Base-by-base conservation (phyloP, 2,113 vertebrate genomes). In the Eulemur macaco region DNA sequence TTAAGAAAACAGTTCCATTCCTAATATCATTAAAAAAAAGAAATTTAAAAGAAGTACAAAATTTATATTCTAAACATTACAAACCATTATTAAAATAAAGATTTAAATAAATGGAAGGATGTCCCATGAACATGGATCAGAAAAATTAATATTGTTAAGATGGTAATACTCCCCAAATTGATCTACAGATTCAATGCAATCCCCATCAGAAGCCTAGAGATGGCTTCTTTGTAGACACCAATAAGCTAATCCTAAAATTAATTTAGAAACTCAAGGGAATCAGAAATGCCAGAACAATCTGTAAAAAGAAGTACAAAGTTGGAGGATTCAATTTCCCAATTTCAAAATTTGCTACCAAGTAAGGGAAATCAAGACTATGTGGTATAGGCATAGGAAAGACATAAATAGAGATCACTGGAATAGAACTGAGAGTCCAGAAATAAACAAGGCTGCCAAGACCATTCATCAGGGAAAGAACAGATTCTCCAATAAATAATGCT, bases 91-190 rank as follows among this genome's bases (percentile, higher is more conserved):
- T 93, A 15, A 47, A 56, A 93, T 76, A 86, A 91, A 95, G 54
- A 78, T 66, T 21, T 74, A 84, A 94, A 63, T 45, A 86, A 95
- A 71, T 64, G 11, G 23, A 77, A 77, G 77, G 58, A 37, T 69
- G 87, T 18, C 34, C 3, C 23, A 84, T 64, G 37, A 71, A 71
- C 37, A 47, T 5, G 3, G n/a, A 47, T 56, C 42, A 94, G 52
- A 94, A 92, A 83, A 52, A n/a, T 66, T 94, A 91, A 39, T 83
- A 63, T 9, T 60, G 23, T 60, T 83, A 91, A 58, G 42, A 94
- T 29, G 14, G 6, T 18, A 69, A 69, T 45, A 76, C 27, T 82
- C 31, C 50, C 14, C 29, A 73, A 68, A 69, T 15, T 91, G 50
- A 94, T 76, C n/a, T 81, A 78, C 1, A 91, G 73, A 86, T 56